Percentiles rank a stretch among this genome's conserved stretches.
Evolutionary conservation across 1,140 invertebrate genomes (phyloP).

Genomic region (Ostrea denselamellosa): DNA sequence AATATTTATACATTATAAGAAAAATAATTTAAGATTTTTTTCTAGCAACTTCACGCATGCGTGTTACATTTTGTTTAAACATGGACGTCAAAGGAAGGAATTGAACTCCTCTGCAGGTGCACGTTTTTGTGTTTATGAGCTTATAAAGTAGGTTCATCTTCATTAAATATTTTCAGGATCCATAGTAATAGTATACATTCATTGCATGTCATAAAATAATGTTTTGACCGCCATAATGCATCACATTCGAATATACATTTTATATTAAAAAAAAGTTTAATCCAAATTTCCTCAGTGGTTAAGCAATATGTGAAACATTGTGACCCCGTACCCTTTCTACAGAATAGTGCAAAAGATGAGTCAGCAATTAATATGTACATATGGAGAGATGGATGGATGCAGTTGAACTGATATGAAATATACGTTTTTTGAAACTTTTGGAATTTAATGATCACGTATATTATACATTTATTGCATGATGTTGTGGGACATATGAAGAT

Average conservation of each 20-base stretch:
- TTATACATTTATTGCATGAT: too few species aligned
- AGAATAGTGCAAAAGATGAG: not conserved
- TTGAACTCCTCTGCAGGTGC: not conserved
- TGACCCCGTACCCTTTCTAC: not conserved
- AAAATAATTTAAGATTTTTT: not conserved
- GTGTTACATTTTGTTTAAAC: slow-evolving; percentile 41
- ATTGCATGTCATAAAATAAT: not conserved
- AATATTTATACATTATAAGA: not conserved
- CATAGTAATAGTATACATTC: not conserved
- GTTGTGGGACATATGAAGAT: too few species aligned
- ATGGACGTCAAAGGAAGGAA: slow-evolving; percentile 44
- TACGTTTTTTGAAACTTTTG: too few species aligned
- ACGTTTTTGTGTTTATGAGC: not conserved
- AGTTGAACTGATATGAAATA: too few species aligned
- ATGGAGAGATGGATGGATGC: too few species aligned
- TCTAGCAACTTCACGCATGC: not conserved
- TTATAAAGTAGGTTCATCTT: not conserved
- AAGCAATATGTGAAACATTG: not conserved
- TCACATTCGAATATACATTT: not conserved
- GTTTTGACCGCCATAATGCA: not conserved
- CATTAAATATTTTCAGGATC: not conserved
- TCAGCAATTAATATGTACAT: too few species aligned
- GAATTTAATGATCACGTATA: too few species aligned
- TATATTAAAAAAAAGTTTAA: not conserved
- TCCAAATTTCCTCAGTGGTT: not conserved